phyloP scores from a whole-genome alignment of 2,113 vertebrate species.

The Macroglossus sobrinus region DNA sequence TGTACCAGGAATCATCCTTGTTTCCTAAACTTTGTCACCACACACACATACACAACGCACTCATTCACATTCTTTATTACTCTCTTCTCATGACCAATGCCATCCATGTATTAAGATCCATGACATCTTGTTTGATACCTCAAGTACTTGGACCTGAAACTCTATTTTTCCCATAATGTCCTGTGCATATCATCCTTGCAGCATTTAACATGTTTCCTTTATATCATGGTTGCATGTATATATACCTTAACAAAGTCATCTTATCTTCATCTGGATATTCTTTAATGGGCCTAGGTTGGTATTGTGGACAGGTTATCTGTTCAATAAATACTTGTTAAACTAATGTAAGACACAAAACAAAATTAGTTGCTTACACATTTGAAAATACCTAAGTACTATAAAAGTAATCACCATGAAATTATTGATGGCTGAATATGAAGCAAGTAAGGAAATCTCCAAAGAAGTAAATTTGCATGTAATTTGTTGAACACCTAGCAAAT shows the following conservation, averaged over 20 bases:
- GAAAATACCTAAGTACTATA: constrained; percentile 14
- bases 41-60: background rate
- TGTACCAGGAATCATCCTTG: background rate
- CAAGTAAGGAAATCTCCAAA: background rate
- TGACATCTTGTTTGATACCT: background rate
- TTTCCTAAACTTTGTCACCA: background rate
- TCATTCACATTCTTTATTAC: background rate
- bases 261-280: background rate
- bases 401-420: constrained; percentile 60
- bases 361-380: constrained; percentile 43
- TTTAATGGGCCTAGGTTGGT: background rate
- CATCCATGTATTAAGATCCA: background rate
- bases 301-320: background rate
- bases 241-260: background rate
- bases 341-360: constrained; percentile 50
- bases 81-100: background rate
- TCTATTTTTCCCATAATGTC: background rate
- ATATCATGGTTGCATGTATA: background rate
- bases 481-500: constrained; percentile 45
- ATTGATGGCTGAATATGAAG: constrained; percentile 2
- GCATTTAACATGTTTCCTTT: background rate
- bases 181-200: background rate
- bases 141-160: background rate
- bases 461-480: background rate
- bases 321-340: constrained; percentile 9